phyloP scores from a whole-genome alignment of 2,113 vertebrate genomes.

The Megaceryle maxima region DNA sequence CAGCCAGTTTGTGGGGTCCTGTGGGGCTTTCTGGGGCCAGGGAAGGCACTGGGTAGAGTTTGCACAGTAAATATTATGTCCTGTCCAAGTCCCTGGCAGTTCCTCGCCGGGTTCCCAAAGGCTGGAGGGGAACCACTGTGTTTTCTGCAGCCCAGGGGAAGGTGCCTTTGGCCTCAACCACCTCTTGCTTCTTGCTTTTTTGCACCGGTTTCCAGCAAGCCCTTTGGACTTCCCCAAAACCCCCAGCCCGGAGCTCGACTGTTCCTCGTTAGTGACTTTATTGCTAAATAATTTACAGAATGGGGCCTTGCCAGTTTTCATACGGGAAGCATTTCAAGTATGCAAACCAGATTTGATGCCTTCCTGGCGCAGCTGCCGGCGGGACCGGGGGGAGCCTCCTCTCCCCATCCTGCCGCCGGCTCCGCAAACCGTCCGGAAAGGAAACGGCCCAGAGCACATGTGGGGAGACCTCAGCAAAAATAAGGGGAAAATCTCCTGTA shows the following conservation, averaged over 20 bases:
- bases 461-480: not conserved
- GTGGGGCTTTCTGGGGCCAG: not conserved
- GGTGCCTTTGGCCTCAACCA: not conserved
- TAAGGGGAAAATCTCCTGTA: rapidly evolving
- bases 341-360: conserved; percentile 61
- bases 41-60: not conserved
- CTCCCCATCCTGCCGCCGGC: not conserved
- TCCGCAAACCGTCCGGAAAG: not conserved
- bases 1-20: not conserved
- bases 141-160: not conserved
- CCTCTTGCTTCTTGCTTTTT: not conserved
- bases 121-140: not conserved
- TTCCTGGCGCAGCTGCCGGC: conserved; percentile 64
- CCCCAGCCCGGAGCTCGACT: not conserved
- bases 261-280: conserved; percentile 68
- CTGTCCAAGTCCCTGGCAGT: rapidly evolving
- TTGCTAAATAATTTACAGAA: conserved; percentile 67
- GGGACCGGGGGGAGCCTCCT: not conserved
- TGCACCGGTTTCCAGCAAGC: not conserved
- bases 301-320: conserved; percentile 59
- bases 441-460: rapidly evolving
- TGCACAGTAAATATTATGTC: not conserved
- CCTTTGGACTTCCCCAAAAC: not conserved
- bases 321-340: conserved; percentile 72
- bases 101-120: not conserved